Base-by-base conservation (phyloP, 2,797 vertebrate genomes). In the Octomys mimax region DNA sequence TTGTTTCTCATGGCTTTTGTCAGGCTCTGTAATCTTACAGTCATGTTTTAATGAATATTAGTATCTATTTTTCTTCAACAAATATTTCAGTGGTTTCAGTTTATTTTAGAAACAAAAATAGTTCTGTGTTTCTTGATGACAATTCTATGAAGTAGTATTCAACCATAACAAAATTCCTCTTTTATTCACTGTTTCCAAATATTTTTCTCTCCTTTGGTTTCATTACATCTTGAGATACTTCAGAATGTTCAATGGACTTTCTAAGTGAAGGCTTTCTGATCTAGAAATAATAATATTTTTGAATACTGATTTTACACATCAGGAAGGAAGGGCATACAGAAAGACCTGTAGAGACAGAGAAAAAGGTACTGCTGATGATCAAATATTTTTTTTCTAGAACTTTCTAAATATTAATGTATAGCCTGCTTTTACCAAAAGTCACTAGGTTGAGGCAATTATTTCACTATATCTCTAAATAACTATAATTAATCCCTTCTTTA, bases 371-470 rank as follows among this genome's bases (percentile, higher is more conserved):
- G 31, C 1, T 1, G 91, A 19, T 19, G 33, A 70, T 16, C 33
- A 8, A 70, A n/a, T 21, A 36, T 70, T 3, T 71, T 96, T 93
- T 61, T 75, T 73, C 6, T 57, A 9, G 57, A 14, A 87, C 75
- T 6, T 6, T 82, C 1, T 42, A 85, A 86, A 1, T 75, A 5
- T 8, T 87, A 75, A 86, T 54, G 70, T 21, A 91, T 39, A 64
- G 33, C 12, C 16, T 94, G 31, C 24, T 93, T 96, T 95, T 90
- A 3, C 28, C 33, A 7, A 87, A 96, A 88, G 80, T 87, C 1
- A 88, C 70, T 18, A 96, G 54, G 81, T 62, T 96, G 42, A 57
- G 83, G 61, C 13, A 82, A 92, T 0, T 5, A 26, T 82, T 62
- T 90, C 14, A 39, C n/a, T 71, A 82, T 91, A 18, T 91, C 66